Percentiles rank a stretch among this genome's conserved stretches.
Evolutionary conservation across 2,113 vertebrate genomes (phyloP).

Genomic region (Turdus rufiventris): DNA sequence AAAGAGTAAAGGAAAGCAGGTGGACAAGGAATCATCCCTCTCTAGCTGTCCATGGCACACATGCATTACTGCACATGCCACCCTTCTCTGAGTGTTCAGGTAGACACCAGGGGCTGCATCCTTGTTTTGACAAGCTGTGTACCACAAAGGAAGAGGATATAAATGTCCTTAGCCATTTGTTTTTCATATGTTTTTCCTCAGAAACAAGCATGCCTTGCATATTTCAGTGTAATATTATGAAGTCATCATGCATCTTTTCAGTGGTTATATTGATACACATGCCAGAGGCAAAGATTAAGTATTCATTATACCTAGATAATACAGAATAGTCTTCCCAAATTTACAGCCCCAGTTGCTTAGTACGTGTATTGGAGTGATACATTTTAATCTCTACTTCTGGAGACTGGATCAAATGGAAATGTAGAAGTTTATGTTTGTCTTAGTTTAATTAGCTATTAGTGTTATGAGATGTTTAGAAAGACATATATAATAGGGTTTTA

Average conservation of each 20-base stretch:
- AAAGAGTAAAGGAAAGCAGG: neutral
- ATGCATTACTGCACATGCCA: neutral
- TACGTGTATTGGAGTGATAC: accelerated
- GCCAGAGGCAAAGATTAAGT: neutral
- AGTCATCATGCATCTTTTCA: neutral
- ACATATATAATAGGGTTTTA: neutral
- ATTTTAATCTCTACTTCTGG: neutral
- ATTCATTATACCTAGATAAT: neutral
- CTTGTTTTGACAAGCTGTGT: neutral
- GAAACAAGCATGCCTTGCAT: neutral
- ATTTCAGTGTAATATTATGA: neutral
- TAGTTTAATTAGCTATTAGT: neutral
- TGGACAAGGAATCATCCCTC: neutral
- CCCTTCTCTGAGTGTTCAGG: neutral
- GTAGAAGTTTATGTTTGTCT: neutral
- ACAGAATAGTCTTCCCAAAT: neutral
- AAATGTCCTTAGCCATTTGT: neutral
- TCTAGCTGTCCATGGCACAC: neutral
- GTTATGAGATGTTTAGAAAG: neutral
- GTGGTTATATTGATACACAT: neutral
- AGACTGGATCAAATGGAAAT: neutral
- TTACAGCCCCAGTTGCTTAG: neutral
- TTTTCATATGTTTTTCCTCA: neutral
- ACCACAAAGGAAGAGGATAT: neutral
- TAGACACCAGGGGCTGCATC: neutral